Evolutionary conservation across 1,140 invertebrate species (phyloP).

Genomic region (Cylas formicarius): DNA sequence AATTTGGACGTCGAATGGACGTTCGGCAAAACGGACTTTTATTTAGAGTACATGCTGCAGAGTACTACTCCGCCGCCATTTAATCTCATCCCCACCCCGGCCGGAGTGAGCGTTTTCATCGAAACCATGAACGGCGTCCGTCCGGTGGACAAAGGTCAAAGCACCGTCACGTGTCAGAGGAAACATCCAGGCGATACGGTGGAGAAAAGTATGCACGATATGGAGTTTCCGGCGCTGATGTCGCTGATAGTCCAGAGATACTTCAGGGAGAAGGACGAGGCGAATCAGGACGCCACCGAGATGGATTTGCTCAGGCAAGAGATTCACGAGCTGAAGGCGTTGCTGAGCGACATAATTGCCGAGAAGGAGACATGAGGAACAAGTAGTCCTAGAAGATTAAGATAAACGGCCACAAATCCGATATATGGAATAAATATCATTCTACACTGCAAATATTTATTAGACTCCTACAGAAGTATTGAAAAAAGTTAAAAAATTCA

Average conservation of each 20-base stretch:
- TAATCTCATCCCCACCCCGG: conserved; percentile 49
- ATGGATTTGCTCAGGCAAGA: conserved; percentile 36
- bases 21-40: conserved; percentile 52
- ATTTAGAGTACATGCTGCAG: conserved; percentile 50
- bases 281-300: conserved; percentile 27
- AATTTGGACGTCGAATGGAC: conserved; percentile 55
- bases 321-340: conserved; percentile 34
- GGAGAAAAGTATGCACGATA: conserved; percentile 14
- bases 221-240: conserved; percentile 47
- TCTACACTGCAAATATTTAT: no score
- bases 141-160: conserved; percentile 14
- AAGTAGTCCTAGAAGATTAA: no score
- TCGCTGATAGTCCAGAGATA: conserved; percentile 48
- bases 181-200: not conserved
- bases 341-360: conserved; percentile 27
- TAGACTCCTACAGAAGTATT: no score
- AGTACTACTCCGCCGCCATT: conserved; percentile 51
- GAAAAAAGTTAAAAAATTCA: no score
- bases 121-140: conserved; percentile 41
- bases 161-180: conserved; percentile 19
- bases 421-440: no score
- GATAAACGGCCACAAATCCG: no score
- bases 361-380: no score
- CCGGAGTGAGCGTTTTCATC: conserved; percentile 40
- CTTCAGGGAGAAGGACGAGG: conserved; percentile 44